Conservation (phyloP, 1,140 invertebrate species). For the Euura lappo region DNA sequence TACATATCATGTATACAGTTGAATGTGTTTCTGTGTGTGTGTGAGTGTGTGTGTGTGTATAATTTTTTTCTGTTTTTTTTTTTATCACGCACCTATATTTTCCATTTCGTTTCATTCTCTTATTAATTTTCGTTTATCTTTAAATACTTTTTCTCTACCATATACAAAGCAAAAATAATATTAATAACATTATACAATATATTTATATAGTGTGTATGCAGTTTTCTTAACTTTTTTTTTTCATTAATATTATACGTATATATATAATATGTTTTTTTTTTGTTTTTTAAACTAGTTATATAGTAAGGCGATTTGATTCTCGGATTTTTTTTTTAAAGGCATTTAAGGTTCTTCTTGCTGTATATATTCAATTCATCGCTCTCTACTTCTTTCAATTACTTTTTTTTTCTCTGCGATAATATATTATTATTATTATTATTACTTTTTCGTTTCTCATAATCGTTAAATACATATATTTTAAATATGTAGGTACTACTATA, state of each 20-base stretch:
- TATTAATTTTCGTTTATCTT: slow-evolving; percentile 13
- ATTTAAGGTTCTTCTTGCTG: slow-evolving; percentile 20
- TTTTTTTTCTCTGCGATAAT: slow-evolving; percentile 7
- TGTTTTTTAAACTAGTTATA: slow-evolving; percentile 8
- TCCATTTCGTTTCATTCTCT: slow-evolving; percentile 14
- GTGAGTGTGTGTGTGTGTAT: slow-evolving; percentile 18
- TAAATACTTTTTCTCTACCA: slow-evolving; percentile 33
- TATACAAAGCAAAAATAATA: slow-evolving; percentile 50
- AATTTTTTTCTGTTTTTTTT: slow-evolving; percentile 26
- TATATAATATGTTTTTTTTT: slow-evolving; percentile 18
- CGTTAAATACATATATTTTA: too few relatives aligned
- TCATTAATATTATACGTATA: slow-evolving; percentile 2
- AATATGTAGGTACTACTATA: too few relatives aligned
- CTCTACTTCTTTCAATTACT: background rate
- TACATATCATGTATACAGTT: too few relatives aligned
- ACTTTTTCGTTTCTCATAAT: too few relatives aligned
- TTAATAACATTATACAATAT: slow-evolving; percentile 40
- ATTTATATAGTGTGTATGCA: background rate
- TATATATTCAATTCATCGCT: background rate
- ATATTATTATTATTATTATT: background rate
- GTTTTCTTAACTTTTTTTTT: too few relatives aligned
- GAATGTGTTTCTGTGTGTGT: slow-evolving; percentile 15
- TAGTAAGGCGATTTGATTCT: slow-evolving; percentile 25
- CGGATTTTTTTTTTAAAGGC: slow-evolving; percentile 20
- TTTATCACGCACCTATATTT: background rate